These are phyloP conservation scores for Ptychochromis oligacanthus DNA, from an alignment of 2,113 vertebrate species.

Conservation along the genomic window DNA sequence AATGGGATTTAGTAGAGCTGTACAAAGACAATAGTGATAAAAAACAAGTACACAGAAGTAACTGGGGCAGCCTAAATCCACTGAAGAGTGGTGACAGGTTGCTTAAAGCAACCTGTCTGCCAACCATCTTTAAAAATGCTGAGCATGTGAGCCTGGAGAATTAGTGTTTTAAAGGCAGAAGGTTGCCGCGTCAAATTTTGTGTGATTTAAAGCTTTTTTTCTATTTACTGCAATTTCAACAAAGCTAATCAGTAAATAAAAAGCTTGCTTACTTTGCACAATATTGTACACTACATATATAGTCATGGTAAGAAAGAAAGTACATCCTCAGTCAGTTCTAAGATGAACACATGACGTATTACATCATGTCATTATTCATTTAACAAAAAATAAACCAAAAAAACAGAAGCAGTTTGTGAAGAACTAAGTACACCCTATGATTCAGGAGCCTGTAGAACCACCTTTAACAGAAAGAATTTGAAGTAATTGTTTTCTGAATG, in stretches of 20 bases:
- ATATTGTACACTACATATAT: background rate
- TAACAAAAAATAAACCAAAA: background rate
- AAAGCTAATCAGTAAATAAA: background rate
- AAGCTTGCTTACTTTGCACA: background rate
- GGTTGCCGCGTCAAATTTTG: no score
- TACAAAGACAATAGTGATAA: background rate
- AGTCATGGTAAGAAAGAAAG: background rate
- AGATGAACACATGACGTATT: background rate
- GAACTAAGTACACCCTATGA: no score
- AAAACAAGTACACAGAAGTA: background rate
- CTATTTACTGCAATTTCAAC: background rate
- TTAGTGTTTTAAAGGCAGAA: background rate
- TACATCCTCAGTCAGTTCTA: background rate
- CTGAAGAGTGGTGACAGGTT: background rate
- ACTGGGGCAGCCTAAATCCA: background rate
- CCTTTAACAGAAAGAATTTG: background rate
- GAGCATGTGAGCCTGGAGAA: background rate
- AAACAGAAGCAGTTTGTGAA: background rate
- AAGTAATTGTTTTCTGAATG: background rate
- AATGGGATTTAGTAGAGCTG: background rate
- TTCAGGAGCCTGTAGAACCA: no score
- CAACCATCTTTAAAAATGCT: background rate
- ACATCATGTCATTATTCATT: background rate
- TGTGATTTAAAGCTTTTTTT: background rate
- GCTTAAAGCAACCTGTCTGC: background rate